phyloP scores from a whole-genome alignment of 2,797 vertebrate genomes.

The Simalia tracyae region DNA sequence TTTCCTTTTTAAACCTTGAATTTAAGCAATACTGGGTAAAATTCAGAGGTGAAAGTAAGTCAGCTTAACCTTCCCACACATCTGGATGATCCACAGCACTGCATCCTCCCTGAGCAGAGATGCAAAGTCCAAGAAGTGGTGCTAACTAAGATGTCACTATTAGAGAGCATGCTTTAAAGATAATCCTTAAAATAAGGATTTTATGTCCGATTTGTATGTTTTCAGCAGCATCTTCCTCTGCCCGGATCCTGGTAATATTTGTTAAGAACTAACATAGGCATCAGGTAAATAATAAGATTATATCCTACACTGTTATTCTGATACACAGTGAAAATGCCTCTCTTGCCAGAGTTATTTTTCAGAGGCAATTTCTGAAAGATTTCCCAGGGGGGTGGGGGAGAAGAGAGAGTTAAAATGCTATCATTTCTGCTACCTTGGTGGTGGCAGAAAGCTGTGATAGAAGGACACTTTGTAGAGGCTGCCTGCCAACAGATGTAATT shows the following conservation, averaged over 20 bases:
- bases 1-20: slow-evolving; percentile 6
- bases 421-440: background rate
- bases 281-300: background rate
- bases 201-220: background rate
- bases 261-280: background rate
- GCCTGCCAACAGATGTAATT: background rate
- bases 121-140: background rate
- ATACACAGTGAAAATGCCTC: background rate
- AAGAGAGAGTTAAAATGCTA: background rate
- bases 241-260: background rate
- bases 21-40: slow-evolving; percentile 1
- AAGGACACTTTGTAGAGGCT: background rate
- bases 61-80: slow-evolving; percentile 17
- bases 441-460: background rate
- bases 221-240: background rate
- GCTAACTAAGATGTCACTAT: background rate
- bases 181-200: background rate
- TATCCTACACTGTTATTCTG: background rate
- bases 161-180: background rate
- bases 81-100: background rate
- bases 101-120: background rate
- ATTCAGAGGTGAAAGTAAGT: slow-evolving; percentile 9
- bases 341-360: background rate
- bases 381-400: background rate
- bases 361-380: background rate